Conservation (phyloP, 1,140 invertebrate genomes). For the Conopomorpha cramerella region DNA sequence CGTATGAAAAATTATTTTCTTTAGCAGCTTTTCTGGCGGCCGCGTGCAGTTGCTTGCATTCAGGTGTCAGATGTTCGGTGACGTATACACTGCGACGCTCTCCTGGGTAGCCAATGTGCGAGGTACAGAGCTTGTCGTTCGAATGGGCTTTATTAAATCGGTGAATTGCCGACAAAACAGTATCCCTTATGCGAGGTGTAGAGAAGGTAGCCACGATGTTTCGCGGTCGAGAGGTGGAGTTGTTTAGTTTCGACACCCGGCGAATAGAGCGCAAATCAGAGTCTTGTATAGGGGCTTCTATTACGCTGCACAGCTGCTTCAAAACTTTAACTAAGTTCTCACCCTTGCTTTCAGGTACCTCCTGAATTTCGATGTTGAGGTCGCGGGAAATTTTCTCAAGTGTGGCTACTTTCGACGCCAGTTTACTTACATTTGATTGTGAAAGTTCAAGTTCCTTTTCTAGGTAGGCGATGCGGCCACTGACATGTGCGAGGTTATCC, state of each 20-base stretch:
- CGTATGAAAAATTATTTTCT: slow-evolving; percentile 7
- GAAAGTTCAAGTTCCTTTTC: slow-evolving; percentile 4
- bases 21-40: slow-evolving; percentile 6
- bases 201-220: slow-evolving; percentile 8
- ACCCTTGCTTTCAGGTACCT: slow-evolving; percentile 6
- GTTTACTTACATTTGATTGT: no score
- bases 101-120: slow-evolving; percentile 3
- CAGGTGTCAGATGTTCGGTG: slow-evolving; percentile 6
- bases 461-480: slow-evolving; percentile 1
- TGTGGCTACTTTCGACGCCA: neutral
- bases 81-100: slow-evolving; percentile 5
- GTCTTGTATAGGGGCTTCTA: slow-evolving; percentile 1
- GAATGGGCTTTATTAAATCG: slow-evolving; percentile 10
- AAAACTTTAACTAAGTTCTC: slow-evolving; percentile 7
- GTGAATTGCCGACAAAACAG: slow-evolving; percentile 6
- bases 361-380: no score
- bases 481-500: no score
- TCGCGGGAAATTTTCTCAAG: slow-evolving; percentile 6
- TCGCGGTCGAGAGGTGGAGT: slow-evolving; percentile 4
- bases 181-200: slow-evolving; percentile 5
- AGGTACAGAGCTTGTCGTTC: slow-evolving; percentile 2
- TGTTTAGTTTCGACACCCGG: slow-evolving; percentile 7
- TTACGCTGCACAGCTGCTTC: slow-evolving; percentile 3
- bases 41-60: slow-evolving; percentile 7
- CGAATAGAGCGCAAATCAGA: slow-evolving; percentile 3